These are phyloP conservation scores for Eristalinus aeneus DNA, from an alignment of 2,888 invertebrate genomes.

Conservation along the genomic window DNA sequence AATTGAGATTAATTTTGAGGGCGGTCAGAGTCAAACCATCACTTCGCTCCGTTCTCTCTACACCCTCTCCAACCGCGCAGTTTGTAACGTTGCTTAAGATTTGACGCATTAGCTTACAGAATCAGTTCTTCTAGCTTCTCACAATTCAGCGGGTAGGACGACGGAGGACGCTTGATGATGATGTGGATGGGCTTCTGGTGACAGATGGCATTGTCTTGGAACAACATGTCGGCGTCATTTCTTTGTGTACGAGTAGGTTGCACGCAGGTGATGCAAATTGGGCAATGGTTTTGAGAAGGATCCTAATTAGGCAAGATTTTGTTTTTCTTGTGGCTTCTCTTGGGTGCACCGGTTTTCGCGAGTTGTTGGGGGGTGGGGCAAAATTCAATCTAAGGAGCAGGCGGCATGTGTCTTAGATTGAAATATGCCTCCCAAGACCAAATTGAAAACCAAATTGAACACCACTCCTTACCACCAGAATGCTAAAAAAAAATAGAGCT, in stretches of 20 bases:
- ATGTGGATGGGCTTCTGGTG: neutral
- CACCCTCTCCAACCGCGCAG: neutral
- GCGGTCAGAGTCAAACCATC: neutral
- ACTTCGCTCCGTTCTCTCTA: too few relatives aligned
- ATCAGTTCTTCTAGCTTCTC: neutral
- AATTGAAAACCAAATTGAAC: too few relatives aligned
- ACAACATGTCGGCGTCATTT: neutral
- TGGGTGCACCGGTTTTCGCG: too few relatives aligned
- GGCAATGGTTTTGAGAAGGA: neutral
- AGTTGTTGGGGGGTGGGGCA: too few relatives aligned
- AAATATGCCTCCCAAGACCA: too few relatives aligned
- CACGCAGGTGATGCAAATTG: neutral
- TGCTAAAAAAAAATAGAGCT: too few relatives aligned
- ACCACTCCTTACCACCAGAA: too few relatives aligned
- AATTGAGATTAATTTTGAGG: constrained; percentile 46
- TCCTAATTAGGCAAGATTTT: too few relatives aligned
- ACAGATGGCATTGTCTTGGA: neutral
- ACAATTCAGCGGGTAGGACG: neutral
- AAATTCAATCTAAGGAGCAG: too few relatives aligned
- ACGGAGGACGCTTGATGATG: neutral
- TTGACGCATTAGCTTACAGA: constrained; percentile 6
- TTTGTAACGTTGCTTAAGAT: neutral
- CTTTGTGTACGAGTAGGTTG: neutral
- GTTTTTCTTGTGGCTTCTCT: too few relatives aligned
- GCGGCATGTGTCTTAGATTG: too few relatives aligned